Conservation (phyloP, 2,797 vertebrate genomes). For the Mus spretus region DNA sequence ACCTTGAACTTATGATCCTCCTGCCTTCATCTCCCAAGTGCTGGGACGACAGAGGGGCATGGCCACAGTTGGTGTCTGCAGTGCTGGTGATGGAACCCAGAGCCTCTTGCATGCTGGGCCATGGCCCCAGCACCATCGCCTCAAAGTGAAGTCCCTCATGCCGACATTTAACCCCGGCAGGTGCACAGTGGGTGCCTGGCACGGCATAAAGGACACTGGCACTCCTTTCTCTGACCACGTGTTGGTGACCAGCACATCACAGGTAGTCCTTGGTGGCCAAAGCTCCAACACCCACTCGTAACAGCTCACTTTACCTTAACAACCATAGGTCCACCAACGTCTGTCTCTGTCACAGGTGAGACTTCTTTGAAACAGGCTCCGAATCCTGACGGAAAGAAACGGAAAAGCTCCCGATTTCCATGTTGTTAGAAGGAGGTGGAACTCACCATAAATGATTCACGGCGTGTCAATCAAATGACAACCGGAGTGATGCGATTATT, state of each 20-base stretch:
- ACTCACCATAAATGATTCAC: conserved; percentile 76
- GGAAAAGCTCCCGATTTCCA: conserved; percentile 70
- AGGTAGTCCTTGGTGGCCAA: background rate
- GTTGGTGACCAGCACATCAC: background rate
- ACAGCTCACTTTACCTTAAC: background rate
- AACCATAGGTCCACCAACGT: background rate
- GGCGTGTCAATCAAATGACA: conserved; percentile 70
- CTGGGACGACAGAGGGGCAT: background rate
- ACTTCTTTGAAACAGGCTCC: conserved; percentile 22
- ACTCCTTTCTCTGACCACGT: background rate
- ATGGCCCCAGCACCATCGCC: accelerated
- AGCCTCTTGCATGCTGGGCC: too few species aligned
- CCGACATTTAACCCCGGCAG: background rate
- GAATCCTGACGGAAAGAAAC: conserved; percentile 68
- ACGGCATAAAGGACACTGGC: background rate
- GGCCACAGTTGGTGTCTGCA: background rate
- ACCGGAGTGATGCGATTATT: conserved; percentile 59
- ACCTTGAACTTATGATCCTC: background rate
- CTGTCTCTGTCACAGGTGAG: conserved; percentile 52
- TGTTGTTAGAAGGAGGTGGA: conserved; percentile 78
- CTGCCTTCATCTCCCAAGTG: background rate
- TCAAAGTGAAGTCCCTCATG: background rate
- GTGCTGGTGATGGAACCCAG: background rate
- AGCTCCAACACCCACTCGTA: background rate
- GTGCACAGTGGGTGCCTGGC: background rate